phyloP scores from a whole-genome alignment of 2,113 vertebrate species.

The Cyphomyrus discorhynchus region DNA sequence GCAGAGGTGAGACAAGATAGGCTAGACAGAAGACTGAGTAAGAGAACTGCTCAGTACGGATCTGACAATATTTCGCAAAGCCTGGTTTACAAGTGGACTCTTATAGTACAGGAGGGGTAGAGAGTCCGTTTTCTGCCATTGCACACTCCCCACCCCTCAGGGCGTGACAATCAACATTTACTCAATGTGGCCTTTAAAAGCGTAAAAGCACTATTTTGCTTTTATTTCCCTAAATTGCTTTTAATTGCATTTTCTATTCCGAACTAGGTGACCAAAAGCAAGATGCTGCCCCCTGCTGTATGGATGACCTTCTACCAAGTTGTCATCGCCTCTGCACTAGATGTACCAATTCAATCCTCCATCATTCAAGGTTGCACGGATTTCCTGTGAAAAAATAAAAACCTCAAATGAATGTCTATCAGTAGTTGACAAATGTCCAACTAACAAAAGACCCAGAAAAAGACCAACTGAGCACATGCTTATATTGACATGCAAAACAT shows the following conservation, averaged over 20 bases:
- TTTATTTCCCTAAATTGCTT: neutral
- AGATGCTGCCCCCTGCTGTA: slow-evolving; percentile 63
- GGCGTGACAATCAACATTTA: neutral
- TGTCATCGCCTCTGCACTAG: slow-evolving; percentile 51
- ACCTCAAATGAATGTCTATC: neutral
- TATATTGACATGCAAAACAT: slow-evolving; percentile 2
- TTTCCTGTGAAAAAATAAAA: neutral
- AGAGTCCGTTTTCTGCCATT: too few relatives aligned
- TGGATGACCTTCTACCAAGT: slow-evolving; percentile 57
- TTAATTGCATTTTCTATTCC: neutral
- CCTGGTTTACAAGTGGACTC: too few relatives aligned
- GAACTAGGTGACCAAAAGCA: slow-evolving; percentile 51
- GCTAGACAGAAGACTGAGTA: too few relatives aligned
- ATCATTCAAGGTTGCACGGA: neutral
- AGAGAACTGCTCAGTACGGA: too few relatives aligned
- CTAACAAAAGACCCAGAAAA: neutral
- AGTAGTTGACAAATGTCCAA: neutral
- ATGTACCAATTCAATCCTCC: slow-evolving; percentile 51
- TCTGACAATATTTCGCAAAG: too few relatives aligned
- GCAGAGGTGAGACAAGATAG: too few relatives aligned
- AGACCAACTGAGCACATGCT: neutral
- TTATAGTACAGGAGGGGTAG: too few relatives aligned
- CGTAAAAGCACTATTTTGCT: neutral
- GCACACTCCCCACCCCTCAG: too few relatives aligned
- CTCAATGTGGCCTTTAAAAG: neutral